These are phyloP conservation scores for Hemibagrus wyckioides DNA, from an alignment of 2,113 vertebrate genomes.

Conservation along the genomic window DNA sequence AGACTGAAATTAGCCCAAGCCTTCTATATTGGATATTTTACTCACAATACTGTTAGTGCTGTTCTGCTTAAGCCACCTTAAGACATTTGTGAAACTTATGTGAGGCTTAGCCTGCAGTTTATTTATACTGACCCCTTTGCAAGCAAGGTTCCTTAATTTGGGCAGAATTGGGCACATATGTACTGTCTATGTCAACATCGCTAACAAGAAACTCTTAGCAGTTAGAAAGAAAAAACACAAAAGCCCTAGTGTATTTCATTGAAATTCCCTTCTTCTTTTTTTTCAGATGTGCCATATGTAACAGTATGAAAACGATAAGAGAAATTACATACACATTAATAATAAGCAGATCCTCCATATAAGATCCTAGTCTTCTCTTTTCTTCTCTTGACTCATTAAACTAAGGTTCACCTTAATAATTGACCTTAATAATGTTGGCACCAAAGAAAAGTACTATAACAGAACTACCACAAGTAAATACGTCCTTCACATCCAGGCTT, in stretches of 20 bases:
- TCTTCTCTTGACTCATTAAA: not conserved
- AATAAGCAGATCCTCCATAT: not conserved
- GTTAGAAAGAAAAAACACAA: not conserved
- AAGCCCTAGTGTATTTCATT: not conserved
- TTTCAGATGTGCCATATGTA: not conserved
- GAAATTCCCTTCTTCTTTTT: not conserved
- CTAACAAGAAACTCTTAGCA: not conserved
- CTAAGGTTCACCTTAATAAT: not conserved
- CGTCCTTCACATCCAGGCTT: not conserved
- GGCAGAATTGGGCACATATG: too few species aligned
- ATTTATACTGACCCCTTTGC: too few species aligned
- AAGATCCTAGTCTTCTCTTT: not conserved
- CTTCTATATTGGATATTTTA: too few species aligned
- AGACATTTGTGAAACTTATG: not conserved
- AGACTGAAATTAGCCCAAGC: too few species aligned
- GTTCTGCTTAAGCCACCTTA: not conserved
- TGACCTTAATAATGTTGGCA: not conserved
- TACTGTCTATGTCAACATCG: not conserved
- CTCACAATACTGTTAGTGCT: not conserved
- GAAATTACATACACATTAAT: not conserved
- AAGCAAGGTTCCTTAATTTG: not conserved
- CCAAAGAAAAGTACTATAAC: not conserved
- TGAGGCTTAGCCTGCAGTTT: too few species aligned
- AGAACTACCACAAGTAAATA: not conserved
- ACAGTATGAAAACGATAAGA: not conserved